These are phyloP conservation scores for Salvator merianae DNA, from an alignment of 2,113 vertebrate genomes.

Conservation along the genomic window DNA sequence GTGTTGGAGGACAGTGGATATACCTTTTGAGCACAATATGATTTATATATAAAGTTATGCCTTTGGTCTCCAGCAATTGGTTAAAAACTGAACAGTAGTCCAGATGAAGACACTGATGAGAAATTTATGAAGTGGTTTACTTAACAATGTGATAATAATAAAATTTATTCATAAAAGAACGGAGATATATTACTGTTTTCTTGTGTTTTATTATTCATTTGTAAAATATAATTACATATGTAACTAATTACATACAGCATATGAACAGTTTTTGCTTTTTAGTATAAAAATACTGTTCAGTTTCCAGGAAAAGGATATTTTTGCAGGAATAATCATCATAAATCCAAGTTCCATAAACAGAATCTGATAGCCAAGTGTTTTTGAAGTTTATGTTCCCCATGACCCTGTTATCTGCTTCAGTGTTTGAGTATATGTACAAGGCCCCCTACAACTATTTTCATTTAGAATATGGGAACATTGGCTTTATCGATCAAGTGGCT, in stretches of 20 bases:
- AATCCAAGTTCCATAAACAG: background rate
- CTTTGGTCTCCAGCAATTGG: background rate
- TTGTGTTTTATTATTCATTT: too few species aligned
- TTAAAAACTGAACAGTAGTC: too few species aligned
- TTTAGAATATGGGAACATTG: constrained; percentile 5
- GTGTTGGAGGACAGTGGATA: background rate
- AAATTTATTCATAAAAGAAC: too few species aligned
- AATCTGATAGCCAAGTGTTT: background rate
- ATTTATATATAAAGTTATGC: background rate
- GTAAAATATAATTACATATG: too few species aligned
- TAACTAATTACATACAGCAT: too few species aligned
- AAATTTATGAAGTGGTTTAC: too few species aligned
- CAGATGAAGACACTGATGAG: background rate
- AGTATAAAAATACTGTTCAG: background rate
- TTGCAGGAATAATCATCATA: background rate
- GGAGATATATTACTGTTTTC: too few species aligned
- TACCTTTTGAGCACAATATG: too few species aligned
- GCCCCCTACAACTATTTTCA: constrained; percentile 6
- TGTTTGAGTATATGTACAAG: background rate
- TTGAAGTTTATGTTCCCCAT: background rate
- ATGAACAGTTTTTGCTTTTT: background rate
- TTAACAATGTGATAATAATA: too few species aligned
- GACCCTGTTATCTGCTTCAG: background rate
- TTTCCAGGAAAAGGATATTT: background rate
- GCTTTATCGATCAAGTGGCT: background rate